Evolutionary conservation across 2,888 invertebrate genomes (phyloP).

Genomic region (Heliconius cydno): DNA sequence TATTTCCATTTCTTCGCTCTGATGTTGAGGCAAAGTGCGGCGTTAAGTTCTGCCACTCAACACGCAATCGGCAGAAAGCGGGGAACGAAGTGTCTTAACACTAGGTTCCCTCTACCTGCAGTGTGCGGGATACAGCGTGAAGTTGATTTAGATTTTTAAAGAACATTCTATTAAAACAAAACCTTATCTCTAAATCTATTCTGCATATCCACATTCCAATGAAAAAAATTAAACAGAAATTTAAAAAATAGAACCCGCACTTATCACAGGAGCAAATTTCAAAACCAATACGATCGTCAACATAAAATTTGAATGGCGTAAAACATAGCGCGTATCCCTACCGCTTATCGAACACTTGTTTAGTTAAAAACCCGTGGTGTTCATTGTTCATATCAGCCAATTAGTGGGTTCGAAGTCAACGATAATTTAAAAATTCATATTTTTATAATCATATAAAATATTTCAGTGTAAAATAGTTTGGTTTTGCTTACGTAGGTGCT

Average conservation of each 20-base stretch:
- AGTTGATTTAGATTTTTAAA: not conserved
- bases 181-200: no score
- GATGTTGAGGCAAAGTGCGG: no score
- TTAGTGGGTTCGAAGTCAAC: slow-evolving; percentile 20
- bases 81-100: no score
- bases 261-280: not conserved
- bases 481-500: slow-evolving; percentile 10
- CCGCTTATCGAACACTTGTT: slow-evolving; percentile 23
- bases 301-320: slow-evolving; percentile 9
- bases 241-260: not conserved
- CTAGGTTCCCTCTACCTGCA: no score
- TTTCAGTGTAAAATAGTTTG: slow-evolving; percentile 25
- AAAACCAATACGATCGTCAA: not conserved
- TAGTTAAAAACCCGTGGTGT: slow-evolving; percentile 6
- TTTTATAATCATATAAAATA: slow-evolving; percentile 2
- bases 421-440: not conserved
- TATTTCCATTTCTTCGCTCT: no score
- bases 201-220: not conserved
- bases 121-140: not conserved
- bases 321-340: slow-evolving; percentile 15
- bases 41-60: no score
- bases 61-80: no score
- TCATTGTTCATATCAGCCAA: slow-evolving; percentile 21
- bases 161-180: no score
- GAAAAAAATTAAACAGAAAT: not conserved